Base-by-base conservation (phyloP, 2,888 invertebrate genomes). In the Leptinotarsa peninsularis region DNA sequence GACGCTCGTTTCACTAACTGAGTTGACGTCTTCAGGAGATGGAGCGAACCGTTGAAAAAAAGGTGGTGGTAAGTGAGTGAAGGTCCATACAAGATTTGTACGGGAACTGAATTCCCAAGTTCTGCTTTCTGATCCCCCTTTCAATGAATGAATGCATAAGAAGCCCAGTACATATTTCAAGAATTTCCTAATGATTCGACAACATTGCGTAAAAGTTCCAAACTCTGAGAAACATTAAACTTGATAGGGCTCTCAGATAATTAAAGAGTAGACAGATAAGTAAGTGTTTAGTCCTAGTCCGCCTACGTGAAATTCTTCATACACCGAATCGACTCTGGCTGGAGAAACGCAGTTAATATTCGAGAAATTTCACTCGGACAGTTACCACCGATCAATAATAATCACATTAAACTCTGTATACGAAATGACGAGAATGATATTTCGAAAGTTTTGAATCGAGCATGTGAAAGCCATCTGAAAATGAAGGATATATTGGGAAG, bases 241-340 rank as follows among this genome's bases (percentile, higher is more conserved):
- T 83, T 84, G 86, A 86, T 86, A 86, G 86, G 85, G 85, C 85
- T 85, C 84, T 85, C 83, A 85, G 86, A 86, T 86, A 86, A 86
- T 86, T 86, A 86, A 85, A 86, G 85, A 85, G 86, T 84, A 85
- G 85, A 84, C 80, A 83, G 86, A 86, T 86, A 86, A 84, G 84
- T 86, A 85, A 81, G 82, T 81, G 82, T 81, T 82, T 82, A 78
- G 78, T 74, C 74, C 76, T 78, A 81, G 82, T 82, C 82, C 83
- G 83, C 83, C 83, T 79, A 83, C 83, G 81, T 82, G 72, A 78
- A 79, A 79, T 79, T 79, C 79, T 79, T 79, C 72, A 74, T 76
- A 71, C 73, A 67, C 72, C 73, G 72, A 74, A 76, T 76, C 78
- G 63, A 68, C 67, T 71, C 71, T 70, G 52, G 18, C 23, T 60